A percentile compares a stretch with the other conserved stretches of the same genome.
Evolutionary conservation across 2,797 vertebrate genomes (phyloP).

Genomic region (Serranus cabrilla): DNA sequence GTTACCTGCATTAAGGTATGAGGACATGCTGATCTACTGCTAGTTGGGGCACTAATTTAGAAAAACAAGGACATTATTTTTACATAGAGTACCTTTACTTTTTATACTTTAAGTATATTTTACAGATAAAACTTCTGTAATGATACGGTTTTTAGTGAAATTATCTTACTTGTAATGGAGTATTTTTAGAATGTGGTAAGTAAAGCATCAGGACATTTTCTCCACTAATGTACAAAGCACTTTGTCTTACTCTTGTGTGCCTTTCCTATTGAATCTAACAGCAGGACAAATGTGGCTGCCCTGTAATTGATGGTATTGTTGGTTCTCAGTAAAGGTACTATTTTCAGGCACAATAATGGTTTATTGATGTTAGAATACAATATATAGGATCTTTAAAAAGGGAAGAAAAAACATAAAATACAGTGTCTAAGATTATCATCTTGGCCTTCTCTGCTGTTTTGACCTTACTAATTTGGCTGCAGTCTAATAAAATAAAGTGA

Average conservation of each 20-base stretch:
- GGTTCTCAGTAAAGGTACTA: slow-evolving; percentile 5
- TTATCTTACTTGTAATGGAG: neutral
- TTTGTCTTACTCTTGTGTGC: neutral
- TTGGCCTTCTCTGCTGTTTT: neutral
- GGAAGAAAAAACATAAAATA: neutral
- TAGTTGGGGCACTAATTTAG: too few species aligned
- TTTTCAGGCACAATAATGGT: slow-evolving; percentile 17
- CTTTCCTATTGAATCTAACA: neutral
- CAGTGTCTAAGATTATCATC: neutral
- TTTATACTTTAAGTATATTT: neutral
- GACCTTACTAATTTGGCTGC: neutral
- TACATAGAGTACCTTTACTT: neutral
- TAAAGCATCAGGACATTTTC: neutral
- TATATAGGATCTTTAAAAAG: neutral
- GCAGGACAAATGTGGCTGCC: slow-evolving; percentile 7
- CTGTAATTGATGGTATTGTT: slow-evolving; percentile 20
- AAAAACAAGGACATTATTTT: too few species aligned
- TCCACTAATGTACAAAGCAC: neutral
- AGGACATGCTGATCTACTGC: too few species aligned
- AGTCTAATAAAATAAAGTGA: slow-evolving; percentile 12
- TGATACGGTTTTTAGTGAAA: neutral
- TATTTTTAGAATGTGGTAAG: neutral
- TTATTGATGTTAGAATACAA: slow-evolving; percentile 11
- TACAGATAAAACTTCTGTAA: neutral
- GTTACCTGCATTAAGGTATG: too few species aligned